Conservation (phyloP, 2,888 invertebrate genomes). For the Aleiodes leptofemur region DNA sequence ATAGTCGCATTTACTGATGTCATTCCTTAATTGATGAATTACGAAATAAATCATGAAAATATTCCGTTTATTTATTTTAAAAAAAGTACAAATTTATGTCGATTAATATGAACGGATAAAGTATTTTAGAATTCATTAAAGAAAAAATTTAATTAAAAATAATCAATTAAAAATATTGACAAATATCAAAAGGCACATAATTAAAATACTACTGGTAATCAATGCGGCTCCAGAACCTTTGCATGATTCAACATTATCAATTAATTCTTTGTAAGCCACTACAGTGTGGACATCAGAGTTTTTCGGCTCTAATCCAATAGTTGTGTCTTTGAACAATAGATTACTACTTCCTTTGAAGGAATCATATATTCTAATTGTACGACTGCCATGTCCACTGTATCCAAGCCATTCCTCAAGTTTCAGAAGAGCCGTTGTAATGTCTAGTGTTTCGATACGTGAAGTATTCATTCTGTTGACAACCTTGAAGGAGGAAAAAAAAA, state of each 20-base stretch:
- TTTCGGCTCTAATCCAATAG: slow-evolving; percentile 77
- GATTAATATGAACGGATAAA: no score
- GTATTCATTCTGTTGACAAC: slow-evolving; percentile 62
- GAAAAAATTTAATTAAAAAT: no score
- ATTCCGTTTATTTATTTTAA: no score
- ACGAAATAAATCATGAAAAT: no score
- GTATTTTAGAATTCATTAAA: no score
- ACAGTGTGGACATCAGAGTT: slow-evolving; percentile 74
- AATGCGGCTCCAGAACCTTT: slow-evolving; percentile 42
- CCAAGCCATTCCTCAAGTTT: slow-evolving; percentile 78
- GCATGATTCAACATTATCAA: slow-evolving; percentile 75
- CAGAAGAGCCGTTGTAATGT: slow-evolving; percentile 73
- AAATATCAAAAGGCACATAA: not conserved
- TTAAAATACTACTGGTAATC: slow-evolving; percentile 29
- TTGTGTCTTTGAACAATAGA: slow-evolving; percentile 81
- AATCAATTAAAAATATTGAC: no score
- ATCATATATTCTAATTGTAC: slow-evolving; percentile 78
- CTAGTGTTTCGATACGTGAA: slow-evolving; percentile 51
- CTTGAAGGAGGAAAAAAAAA: slow-evolving; percentile 54
- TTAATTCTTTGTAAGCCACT: slow-evolving; percentile 78
- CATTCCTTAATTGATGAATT: no score
- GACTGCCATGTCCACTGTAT: slow-evolving; percentile 71
- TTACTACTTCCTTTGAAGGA: slow-evolving; percentile 77
- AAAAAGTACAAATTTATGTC: no score
- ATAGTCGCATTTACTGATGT: no score